Percentiles rank a stretch among this genome's conserved stretches.
Evolutionary conservation across 2,113 vertebrate species (phyloP).

Genomic region (Blennius ocellaris): DNA sequence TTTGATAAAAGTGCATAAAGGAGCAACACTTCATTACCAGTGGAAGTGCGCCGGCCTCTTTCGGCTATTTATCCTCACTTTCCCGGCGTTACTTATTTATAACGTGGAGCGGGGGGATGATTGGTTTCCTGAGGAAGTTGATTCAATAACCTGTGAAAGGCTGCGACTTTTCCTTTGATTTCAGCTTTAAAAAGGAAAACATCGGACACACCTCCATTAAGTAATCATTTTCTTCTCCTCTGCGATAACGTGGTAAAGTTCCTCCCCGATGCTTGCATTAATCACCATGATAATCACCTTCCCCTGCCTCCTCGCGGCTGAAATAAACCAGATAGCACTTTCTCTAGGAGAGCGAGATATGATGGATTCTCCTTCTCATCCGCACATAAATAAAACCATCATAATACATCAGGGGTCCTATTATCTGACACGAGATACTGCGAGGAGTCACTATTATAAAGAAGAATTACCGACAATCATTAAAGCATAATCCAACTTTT

Average conservation of each 20-base stretch:
- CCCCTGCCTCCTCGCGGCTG: conserved; percentile 54
- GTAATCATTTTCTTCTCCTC: conserved; percentile 59
- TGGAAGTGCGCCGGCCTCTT: conserved; percentile 37
- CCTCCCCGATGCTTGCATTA: conserved; percentile 69
- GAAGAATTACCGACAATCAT: conserved; percentile 20
- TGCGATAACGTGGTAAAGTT: conserved; percentile 53
- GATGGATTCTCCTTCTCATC: conserved; percentile 46
- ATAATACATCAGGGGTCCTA: conserved; percentile 26
- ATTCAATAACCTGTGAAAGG: conserved; percentile 50
- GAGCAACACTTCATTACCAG: conserved; percentile 57
- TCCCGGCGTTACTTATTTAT: conserved; percentile 57
- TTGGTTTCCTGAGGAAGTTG: conserved; percentile 54
- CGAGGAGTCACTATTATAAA: conserved; percentile 3
- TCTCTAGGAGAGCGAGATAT: conserved; percentile 41
- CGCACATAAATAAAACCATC: conserved; percentile 52
- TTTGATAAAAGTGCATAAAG: conserved; percentile 51
- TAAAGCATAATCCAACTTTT: conserved; percentile 22
- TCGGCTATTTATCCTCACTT: conserved; percentile 51
- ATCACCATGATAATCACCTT: conserved; percentile 76
- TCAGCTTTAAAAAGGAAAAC: conserved; percentile 65
- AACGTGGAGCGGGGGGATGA: conserved; percentile 56
- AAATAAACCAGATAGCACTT: conserved; percentile 57
- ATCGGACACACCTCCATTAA: conserved; percentile 70
- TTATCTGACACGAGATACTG: conserved; percentile 24
- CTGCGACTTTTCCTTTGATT: conserved; percentile 60